phyloP scores from a whole-genome alignment of 2,888 invertebrate genomes.

The Notodonta ziczac region DNA sequence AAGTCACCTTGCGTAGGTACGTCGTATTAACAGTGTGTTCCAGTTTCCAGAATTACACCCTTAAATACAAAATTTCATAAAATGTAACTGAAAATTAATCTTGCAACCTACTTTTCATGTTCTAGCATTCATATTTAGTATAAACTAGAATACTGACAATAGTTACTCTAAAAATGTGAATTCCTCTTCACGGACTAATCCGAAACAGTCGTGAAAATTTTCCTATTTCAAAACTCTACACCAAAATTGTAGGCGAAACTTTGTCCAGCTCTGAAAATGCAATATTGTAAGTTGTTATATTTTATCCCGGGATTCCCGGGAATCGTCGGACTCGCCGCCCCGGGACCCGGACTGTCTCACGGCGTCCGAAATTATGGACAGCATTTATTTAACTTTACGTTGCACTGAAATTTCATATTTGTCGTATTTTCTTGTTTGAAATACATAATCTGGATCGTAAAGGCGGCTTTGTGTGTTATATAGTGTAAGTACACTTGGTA shows the following conservation, averaged over 20 bases:
- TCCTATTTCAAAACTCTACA: constrained; percentile 26
- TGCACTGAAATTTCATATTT: not conserved
- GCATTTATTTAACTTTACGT: constrained; percentile 38
- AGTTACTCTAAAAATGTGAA: not conserved
- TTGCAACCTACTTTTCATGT: no score
- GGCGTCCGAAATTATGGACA: constrained; percentile 34
- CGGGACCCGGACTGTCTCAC: constrained; percentile 12
- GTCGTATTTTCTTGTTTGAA: not conserved
- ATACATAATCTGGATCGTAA: not conserved
- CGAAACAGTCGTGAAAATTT: constrained; percentile 28
- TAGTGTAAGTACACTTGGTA: not conserved
- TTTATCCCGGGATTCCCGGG: constrained; percentile 39
- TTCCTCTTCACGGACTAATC: constrained; percentile 19
- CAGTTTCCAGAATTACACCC: no score
- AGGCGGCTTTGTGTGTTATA: not conserved
- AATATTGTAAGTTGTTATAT: constrained; percentile 48
- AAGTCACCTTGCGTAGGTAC: no score
- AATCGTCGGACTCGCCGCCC: constrained; percentile 13
- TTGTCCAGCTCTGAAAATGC: constrained; percentile 38
- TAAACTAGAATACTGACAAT: no score
- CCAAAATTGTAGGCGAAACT: constrained; percentile 34
- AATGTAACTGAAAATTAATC: no score
- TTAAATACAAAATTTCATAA: no score
- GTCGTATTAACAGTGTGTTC: no score
- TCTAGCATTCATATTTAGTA: no score